Conservation (phyloP, 1,140 invertebrate genomes). For the Drosophila prosaltans region DNA sequence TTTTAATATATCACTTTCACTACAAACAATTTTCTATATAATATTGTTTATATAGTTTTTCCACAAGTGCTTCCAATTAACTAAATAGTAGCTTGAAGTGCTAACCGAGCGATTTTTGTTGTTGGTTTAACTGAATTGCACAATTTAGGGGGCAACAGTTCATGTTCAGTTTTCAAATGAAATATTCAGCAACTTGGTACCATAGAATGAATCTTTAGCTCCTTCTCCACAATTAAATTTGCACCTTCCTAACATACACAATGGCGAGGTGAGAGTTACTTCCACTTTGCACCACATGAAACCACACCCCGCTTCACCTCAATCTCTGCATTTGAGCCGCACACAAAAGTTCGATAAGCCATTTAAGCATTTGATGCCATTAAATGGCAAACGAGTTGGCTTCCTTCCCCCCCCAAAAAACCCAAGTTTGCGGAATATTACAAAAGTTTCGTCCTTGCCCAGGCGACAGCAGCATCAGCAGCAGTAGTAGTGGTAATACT, state of each 20-base stretch:
- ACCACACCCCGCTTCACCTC: background rate
- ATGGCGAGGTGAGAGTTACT: conserved; percentile 1
- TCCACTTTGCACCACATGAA: background rate
- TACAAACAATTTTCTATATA: background rate
- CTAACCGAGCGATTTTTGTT: background rate
- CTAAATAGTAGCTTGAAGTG: background rate
- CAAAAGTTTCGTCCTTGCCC: conserved; percentile 59
- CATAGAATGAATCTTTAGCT: background rate
- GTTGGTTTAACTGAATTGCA: conserved; percentile 1
- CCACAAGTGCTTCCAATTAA: conserved; percentile 4
- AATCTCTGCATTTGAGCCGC: conserved; percentile 23
- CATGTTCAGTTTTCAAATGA: conserved; percentile 2
- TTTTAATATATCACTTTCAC: too few species aligned
- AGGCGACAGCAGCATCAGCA: conserved; percentile 35
- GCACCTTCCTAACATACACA: background rate
- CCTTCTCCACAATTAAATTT: background rate
- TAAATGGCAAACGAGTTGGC: conserved; percentile 35
- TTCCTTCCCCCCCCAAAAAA: background rate
- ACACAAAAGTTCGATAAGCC: conserved; percentile 58
- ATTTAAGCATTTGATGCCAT: conserved; percentile 47
- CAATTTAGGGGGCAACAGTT: conserved; percentile 3
- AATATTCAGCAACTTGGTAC: background rate
- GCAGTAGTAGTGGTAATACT: background rate
- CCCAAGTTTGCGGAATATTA: conserved; percentile 68
- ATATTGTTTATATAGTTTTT: background rate